phyloP scores from a whole-genome alignment of 2,797 vertebrate genomes.

The Melanotaenia parkinsoni region DNA sequence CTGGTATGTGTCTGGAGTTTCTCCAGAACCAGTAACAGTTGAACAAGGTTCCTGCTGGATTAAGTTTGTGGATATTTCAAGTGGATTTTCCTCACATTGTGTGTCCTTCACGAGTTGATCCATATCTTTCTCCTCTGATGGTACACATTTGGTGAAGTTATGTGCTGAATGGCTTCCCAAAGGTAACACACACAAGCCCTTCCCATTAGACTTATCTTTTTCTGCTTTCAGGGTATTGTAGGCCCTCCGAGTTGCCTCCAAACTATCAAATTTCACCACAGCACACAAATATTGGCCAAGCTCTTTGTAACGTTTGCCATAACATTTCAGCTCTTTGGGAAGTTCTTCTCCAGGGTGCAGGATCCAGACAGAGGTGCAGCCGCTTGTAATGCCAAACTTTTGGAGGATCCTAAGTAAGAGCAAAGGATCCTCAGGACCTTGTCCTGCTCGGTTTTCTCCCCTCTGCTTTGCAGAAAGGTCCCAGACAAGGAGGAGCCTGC shows the following conservation, averaged over 20 bases:
- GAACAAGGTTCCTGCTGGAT: slow-evolving; percentile 40
- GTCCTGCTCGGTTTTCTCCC: background rate
- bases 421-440: slow-evolving; percentile 19
- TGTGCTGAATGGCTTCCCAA: slow-evolving; percentile 76
- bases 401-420: slow-evolving; percentile 76
- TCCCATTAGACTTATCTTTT: slow-evolving; percentile 56
- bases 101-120: background rate
- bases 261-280: slow-evolving; percentile 83
- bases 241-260: slow-evolving; percentile 78
- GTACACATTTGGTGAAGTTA: slow-evolving; percentile 2
- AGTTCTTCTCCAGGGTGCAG: slow-evolving; percentile 83
- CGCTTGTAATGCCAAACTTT: slow-evolving; percentile 74
- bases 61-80: slow-evolving; percentile 38
- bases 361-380: slow-evolving; percentile 78
- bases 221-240: slow-evolving; percentile 67
- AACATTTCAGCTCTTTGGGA: slow-evolving; percentile 78
- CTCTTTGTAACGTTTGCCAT: slow-evolving; percentile 72
- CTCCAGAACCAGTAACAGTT: background rate
- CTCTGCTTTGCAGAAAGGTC: slow-evolving; percentile 62
- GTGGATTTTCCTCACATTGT: slow-evolving; percentile 22
- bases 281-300: slow-evolving; percentile 81
- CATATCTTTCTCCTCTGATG: slow-evolving; percentile 43
- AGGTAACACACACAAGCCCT: slow-evolving; percentile 70
- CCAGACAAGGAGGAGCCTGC: slow-evolving; percentile 83
- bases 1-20: slow-evolving; percentile 9